Evolutionary conservation across 2,888 invertebrate species (phyloP).

Genomic region (Chrysodeixis includens): DNA sequence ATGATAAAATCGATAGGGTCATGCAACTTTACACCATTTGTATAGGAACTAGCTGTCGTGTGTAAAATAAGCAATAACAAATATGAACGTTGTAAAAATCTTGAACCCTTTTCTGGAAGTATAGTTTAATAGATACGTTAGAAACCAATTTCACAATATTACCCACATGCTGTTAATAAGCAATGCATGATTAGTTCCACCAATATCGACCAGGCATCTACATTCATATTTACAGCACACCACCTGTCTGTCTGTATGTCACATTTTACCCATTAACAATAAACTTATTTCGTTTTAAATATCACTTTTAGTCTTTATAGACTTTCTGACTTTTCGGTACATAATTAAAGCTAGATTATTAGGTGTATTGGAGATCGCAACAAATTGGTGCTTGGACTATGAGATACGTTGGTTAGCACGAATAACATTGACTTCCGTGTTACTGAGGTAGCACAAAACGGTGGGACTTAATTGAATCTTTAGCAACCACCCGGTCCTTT

Average conservation of each 20-base stretch:
- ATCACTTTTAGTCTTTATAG: not conserved
- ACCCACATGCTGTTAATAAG: not conserved
- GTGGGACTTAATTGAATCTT: not conserved
- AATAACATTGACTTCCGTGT: not conserved
- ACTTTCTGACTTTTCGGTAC: not conserved
- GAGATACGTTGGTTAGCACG: not conserved
- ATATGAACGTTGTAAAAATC: too few relatives aligned
- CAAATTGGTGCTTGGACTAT: constrained; percentile 4
- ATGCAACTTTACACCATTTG: too few relatives aligned
- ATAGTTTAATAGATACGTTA: too few relatives aligned
- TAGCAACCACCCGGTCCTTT: too few relatives aligned
- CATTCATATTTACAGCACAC: constrained; percentile 42
- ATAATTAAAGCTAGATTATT: not conserved
- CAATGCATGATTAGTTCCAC: constrained; percentile 8
- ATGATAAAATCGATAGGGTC: too few relatives aligned
- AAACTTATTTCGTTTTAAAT: not conserved
- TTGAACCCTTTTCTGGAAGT: too few relatives aligned
- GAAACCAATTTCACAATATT: not conserved
- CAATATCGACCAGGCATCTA: constrained; percentile 22
- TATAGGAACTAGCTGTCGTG: too few relatives aligned
- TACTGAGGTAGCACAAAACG: not conserved
- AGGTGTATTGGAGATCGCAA: not conserved
- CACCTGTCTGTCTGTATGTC: constrained; percentile 41
- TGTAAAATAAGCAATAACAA: too few relatives aligned
- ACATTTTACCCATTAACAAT: constrained; percentile 11